Evolutionary conservation across 2,888 invertebrate species (phyloP).

Genomic region (Standfussiana lucernea): DNA sequence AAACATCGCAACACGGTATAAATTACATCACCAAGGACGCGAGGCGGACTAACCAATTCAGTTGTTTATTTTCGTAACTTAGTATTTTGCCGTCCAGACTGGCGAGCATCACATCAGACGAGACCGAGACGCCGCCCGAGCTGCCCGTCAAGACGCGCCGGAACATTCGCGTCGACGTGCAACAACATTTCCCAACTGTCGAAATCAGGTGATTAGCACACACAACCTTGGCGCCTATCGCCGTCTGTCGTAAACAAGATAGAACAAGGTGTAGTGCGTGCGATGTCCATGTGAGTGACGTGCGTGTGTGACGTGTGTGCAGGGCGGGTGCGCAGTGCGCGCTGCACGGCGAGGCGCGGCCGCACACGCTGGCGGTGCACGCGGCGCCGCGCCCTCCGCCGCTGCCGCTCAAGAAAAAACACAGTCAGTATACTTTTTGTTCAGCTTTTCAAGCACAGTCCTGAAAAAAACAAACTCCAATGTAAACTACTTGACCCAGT

Average conservation of each 20-base stretch:
- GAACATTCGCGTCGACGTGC: slow-evolving; percentile 87
- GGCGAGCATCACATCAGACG: slow-evolving; percentile 87
- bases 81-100: slow-evolving; percentile 71
- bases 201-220: slow-evolving; percentile 82
- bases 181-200: slow-evolving; percentile 86
- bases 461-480: slow-evolving; percentile 28
- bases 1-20: slow-evolving; percentile 54
- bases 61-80: slow-evolving; percentile 63
- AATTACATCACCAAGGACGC: slow-evolving; percentile 56
- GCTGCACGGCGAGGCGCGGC: slow-evolving; percentile 86
- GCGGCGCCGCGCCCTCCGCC: slow-evolving; percentile 95
- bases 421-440: slow-evolving; percentile 94
- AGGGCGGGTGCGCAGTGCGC: slow-evolving; percentile 83
- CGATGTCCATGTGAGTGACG: slow-evolving; percentile 11
- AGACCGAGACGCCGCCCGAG: slow-evolving; percentile 91
- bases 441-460: slow-evolving; percentile 5
- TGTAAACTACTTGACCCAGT: slow-evolving; percentile 57
- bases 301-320: slow-evolving; percentile 10
- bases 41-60: slow-evolving; percentile 35
- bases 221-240: slow-evolving; percentile 43
- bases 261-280: slow-evolving; percentile 22
- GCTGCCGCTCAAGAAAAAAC: slow-evolving; percentile 97
- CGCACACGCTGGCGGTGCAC: slow-evolving; percentile 88
- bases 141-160: slow-evolving; percentile 91
- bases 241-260: slow-evolving; percentile 9